Conservation (phyloP, 2,797 vertebrate genomes). For the Chelidonichthys spinosus region DNA sequence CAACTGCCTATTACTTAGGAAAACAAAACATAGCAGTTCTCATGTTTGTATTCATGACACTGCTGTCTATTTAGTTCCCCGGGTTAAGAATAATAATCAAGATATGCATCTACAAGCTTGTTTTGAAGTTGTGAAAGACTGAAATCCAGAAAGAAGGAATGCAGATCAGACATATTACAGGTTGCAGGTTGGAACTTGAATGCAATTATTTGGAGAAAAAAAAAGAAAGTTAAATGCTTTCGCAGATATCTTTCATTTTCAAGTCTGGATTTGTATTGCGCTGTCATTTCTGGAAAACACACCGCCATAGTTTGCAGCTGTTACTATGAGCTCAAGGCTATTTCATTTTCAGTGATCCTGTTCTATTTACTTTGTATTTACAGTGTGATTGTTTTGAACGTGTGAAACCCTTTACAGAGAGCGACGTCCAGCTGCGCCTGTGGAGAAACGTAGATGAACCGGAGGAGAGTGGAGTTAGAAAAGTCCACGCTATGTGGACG, state of each 20-base stretch:
- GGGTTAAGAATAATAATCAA: too few species aligned
- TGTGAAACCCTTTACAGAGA: constrained; percentile 45
- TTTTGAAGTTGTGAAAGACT: background rate
- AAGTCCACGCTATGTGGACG: constrained; percentile 69
- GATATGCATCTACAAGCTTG: background rate
- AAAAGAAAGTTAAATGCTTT: background rate
- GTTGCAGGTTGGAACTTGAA: constrained; percentile 3
- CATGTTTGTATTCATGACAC: background rate
- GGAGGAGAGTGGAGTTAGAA: constrained; percentile 33
- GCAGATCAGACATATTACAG: background rate
- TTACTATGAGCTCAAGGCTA: constrained; percentile 3
- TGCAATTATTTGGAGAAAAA: background rate
- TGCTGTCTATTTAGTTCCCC: too few species aligned
- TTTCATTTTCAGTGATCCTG: background rate
- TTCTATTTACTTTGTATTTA: background rate
- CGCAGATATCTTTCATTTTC: background rate
- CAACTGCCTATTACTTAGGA: background rate
- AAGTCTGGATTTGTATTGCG: background rate
- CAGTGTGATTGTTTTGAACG: background rate
- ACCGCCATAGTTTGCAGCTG: background rate
- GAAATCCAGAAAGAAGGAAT: background rate
- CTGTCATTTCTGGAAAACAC: background rate
- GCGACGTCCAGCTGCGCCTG: constrained; percentile 36
- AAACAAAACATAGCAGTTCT: background rate
- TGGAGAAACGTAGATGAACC: constrained; percentile 69